Evolutionary conservation across 2,888 invertebrate genomes (phyloP).

Genomic region (Blastobasis adustella): DNA sequence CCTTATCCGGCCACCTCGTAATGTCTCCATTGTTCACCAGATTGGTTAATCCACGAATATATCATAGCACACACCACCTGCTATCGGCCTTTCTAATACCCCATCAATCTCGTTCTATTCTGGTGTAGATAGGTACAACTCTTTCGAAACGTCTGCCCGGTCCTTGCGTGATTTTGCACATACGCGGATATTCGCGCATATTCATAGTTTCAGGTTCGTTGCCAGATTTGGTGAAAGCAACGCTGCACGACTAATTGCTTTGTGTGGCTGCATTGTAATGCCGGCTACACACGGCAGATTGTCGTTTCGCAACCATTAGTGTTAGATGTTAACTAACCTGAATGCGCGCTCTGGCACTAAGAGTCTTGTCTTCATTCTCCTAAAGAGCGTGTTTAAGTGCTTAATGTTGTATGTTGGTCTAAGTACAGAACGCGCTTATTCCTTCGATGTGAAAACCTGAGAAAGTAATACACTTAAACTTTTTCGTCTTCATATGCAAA

Average conservation of each 20-base stretch:
- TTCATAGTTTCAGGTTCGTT: constrained; percentile 11
- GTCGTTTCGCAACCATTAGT: constrained; percentile 27
- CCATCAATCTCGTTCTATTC: too few species aligned
- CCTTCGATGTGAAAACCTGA: too few species aligned
- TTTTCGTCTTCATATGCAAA: too few species aligned
- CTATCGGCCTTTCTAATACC: not conserved
- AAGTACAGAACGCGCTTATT: too few species aligned
- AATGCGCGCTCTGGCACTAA: constrained; percentile 2
- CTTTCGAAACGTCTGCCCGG: too few species aligned
- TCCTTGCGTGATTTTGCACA: not conserved
- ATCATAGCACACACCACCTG: constrained; percentile 19
- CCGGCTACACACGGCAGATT: constrained; percentile 36
- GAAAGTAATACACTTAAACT: too few species aligned
- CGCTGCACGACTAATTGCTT: constrained; percentile 41
- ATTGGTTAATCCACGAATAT: constrained; percentile 47
- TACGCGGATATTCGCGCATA: not conserved
- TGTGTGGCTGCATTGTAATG: constrained; percentile 34
- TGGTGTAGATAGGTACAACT: too few species aligned
- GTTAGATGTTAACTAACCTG: constrained; percentile 12
- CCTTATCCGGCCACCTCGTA: constrained; percentile 61
- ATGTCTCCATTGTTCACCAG: constrained; percentile 66
- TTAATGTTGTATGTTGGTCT: too few species aligned
- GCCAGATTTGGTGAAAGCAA: constrained; percentile 41
- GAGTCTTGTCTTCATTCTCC: not conserved
- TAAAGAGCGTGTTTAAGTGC: not conserved